Evolutionary conservation across 2,113 vertebrate species (phyloP).

Genomic region (Mugil cephalus): DNA sequence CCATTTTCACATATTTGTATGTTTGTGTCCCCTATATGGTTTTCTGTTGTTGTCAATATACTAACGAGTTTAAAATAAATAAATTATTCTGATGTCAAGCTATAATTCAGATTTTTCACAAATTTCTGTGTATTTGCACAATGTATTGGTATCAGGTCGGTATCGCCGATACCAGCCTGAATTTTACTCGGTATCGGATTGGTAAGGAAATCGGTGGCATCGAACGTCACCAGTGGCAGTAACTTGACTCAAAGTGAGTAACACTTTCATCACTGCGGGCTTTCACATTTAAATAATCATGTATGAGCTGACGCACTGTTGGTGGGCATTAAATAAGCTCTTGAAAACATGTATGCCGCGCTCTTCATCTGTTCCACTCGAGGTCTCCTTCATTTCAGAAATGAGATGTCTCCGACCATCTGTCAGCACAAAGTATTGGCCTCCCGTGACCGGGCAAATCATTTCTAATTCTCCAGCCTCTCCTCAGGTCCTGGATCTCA

Average conservation of each 20-base stretch:
- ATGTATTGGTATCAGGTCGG: too few species aligned
- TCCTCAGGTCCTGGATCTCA: constrained; percentile 48
- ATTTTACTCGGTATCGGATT: too few species aligned
- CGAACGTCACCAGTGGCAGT: constrained; percentile 45
- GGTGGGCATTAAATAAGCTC: constrained; percentile 42
- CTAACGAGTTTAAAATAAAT: too few species aligned
- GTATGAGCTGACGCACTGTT: constrained; percentile 43
- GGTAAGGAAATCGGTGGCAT: too few species aligned
- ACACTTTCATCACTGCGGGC: constrained; percentile 22
- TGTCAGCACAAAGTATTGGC: constrained; percentile 56
- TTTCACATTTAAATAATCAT: constrained; percentile 39
- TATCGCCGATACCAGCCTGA: too few species aligned
- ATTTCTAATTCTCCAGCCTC: constrained; percentile 55
- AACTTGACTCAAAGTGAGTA: not conserved
- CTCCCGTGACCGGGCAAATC: constrained; percentile 64
- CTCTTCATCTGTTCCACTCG: constrained; percentile 44
- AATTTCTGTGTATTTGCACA: too few species aligned
- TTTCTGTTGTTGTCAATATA: too few species aligned
- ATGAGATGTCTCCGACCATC: constrained; percentile 71
- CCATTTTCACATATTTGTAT: too few species aligned
- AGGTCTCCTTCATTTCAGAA: constrained; percentile 57
- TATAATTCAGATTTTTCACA: too few species aligned
- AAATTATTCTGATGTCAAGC: too few species aligned
- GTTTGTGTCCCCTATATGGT: too few species aligned
- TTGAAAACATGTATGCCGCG: constrained; percentile 32